Percentiles rank a stretch among this genome's conserved stretches.
phyloP scores from a whole-genome alignment of 2,113 vertebrate species.

The Hippolais icterina region DNA sequence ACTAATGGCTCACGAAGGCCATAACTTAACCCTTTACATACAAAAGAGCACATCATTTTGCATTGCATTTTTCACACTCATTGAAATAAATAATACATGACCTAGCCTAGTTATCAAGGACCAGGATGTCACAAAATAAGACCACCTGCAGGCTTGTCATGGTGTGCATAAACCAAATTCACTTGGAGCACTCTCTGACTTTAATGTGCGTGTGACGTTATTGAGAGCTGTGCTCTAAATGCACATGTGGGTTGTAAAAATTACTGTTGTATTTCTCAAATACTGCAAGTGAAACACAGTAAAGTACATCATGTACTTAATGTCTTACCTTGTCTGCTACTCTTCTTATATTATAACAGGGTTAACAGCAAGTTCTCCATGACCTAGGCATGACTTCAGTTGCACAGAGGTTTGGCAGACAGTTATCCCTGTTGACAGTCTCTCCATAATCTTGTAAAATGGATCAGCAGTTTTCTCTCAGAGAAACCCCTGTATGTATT shows the following conservation, averaged over 20 bases:
- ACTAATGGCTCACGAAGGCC: constrained; percentile 79
- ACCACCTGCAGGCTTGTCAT: constrained; percentile 25
- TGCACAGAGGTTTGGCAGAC: not conserved
- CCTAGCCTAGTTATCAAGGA: not conserved
- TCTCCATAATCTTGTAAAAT: not conserved
- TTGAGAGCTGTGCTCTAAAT: not conserved
- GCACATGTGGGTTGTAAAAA: not conserved
- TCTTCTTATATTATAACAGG: not conserved
- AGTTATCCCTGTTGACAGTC: not conserved
- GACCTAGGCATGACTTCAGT: not conserved
- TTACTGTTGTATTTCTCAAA: constrained; percentile 1
- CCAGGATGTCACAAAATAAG: not conserved
- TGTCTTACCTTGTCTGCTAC: not conserved
- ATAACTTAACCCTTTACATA: constrained; percentile 83
- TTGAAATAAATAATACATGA: constrained; percentile 68
- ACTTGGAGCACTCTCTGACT: not conserved
- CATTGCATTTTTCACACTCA: constrained; percentile 42
- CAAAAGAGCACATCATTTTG: constrained; percentile 60
- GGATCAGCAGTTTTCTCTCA: not conserved
- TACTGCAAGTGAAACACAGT: not conserved
- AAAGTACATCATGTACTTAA: not conserved
- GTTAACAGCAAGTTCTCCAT: not conserved
- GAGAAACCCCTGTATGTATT: not conserved
- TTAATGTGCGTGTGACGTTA: not conserved
- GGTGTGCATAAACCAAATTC: not conserved